Conservation (phyloP, 2,797 vertebrate genomes). For the Craterocephalus amniculus region DNA sequence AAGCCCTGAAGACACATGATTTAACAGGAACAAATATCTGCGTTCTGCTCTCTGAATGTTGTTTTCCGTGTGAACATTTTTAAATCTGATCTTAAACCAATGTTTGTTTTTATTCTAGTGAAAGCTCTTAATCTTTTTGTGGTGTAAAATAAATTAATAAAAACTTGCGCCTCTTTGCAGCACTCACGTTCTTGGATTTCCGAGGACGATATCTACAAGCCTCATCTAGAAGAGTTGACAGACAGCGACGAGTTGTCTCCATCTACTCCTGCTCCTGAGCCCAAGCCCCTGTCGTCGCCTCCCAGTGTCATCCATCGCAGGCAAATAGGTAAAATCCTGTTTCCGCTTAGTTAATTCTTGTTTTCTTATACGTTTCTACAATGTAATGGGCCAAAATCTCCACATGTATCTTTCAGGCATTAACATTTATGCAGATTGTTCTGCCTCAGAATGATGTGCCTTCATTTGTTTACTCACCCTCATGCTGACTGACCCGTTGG, state of each 20-base stretch:
- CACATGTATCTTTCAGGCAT: neutral
- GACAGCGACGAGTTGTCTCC: slow-evolving; percentile 52
- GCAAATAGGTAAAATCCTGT: slow-evolving; percentile 86
- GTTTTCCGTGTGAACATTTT: neutral
- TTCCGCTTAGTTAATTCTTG: neutral
- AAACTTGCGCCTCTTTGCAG: slow-evolving; percentile 59
- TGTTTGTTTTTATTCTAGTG: neutral
- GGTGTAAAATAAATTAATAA: neutral
- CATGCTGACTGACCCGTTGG: no score
- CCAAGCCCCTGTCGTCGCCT: slow-evolving; percentile 40
- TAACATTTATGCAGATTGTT: neutral
- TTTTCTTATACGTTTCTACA: neutral
- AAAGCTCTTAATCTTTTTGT: neutral
- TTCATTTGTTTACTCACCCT: no score
- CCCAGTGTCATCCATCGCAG: slow-evolving; percentile 89
- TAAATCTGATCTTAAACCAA: neutral
- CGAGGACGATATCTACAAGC: slow-evolving; percentile 93
- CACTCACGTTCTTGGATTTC: slow-evolving; percentile 92
- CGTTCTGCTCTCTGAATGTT: neutral
- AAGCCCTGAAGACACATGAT: neutral
- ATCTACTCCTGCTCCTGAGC: slow-evolving; percentile 36
- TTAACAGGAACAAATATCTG: slow-evolving; percentile 1
- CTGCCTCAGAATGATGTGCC: no score
- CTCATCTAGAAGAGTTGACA: slow-evolving; percentile 61
- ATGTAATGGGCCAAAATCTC: neutral